Conservation (phyloP, 2,888 invertebrate species). For the Drosophila suboccidentalis region DNA sequence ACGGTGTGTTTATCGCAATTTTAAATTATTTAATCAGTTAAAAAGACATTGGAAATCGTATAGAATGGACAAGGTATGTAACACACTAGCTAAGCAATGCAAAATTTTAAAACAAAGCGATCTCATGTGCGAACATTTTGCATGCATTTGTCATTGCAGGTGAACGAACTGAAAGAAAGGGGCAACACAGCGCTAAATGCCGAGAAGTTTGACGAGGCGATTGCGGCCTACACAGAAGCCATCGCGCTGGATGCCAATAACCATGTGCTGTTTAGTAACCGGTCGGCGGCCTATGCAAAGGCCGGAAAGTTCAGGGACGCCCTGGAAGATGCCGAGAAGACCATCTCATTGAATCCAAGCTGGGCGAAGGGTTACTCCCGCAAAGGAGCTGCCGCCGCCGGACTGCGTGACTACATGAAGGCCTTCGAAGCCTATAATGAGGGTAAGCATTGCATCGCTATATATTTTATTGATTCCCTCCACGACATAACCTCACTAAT, state of each 20-base stretch:
- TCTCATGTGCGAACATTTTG: constrained; percentile 9
- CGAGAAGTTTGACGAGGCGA: constrained; percentile 92
- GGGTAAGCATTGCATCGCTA: constrained; percentile 82
- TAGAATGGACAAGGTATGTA: constrained; percentile 48
- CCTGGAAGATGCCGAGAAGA: constrained; percentile 94
- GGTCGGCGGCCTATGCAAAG: constrained; percentile 96
- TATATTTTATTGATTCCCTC: constrained; percentile 3
- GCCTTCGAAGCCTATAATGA: constrained; percentile 92
- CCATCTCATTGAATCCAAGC: constrained; percentile 91
- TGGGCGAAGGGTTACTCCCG: constrained; percentile 97
- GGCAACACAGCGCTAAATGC: constrained; percentile 94
- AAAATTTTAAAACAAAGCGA: constrained; percentile 6
- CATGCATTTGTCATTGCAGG: constrained; percentile 86
- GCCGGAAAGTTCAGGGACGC: constrained; percentile 91
- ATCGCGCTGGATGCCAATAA: constrained; percentile 92
- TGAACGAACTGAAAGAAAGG: constrained; percentile 92
- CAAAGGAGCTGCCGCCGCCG: constrained; percentile 94
- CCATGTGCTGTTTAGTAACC: constrained; percentile 96
- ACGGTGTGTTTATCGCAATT: constrained; percentile 27
- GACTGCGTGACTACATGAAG: constrained; percentile 90
- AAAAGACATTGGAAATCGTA: neutral
- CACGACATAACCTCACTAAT: constrained; percentile 71
- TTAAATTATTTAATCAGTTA: constrained; percentile 19
- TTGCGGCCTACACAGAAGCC: constrained; percentile 92
- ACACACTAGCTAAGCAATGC: neutral